phyloP scores from a whole-genome alignment of 92 coral and sea anemone genomes.

The Scolanthus callimorphus region DNA sequence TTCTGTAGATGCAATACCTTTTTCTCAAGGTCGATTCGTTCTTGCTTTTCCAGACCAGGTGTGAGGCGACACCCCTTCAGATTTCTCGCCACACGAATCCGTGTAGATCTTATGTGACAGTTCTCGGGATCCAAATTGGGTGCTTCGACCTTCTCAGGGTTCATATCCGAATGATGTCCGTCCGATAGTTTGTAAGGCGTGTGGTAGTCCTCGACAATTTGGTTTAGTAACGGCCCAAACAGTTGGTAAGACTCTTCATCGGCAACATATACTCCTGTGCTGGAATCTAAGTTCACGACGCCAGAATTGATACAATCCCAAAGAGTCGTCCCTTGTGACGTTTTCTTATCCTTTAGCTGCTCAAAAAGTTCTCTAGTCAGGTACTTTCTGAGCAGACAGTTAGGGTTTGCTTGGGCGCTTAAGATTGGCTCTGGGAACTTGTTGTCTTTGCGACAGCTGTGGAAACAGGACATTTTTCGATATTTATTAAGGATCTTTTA shows the following conservation, averaged over 20 bases:
- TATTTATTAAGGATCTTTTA: too few species aligned
- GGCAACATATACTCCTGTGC: constrained; percentile 26
- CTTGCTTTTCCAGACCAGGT: constrained; percentile 64
- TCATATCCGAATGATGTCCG: constrained; percentile 79
- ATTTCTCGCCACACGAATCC: constrained; percentile 91
- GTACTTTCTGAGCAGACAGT: constrained; percentile 43
- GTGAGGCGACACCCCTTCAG: constrained; percentile 73
- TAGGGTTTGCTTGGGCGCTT: background rate
- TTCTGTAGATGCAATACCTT: constrained; percentile 25
- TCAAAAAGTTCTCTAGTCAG: constrained; percentile 36
- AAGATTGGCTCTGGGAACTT: background rate
- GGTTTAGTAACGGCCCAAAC: constrained; percentile 43
- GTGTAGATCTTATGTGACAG: constrained; percentile 68
- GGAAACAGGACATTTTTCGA: too few species aligned
- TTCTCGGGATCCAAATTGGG: constrained; percentile 81
- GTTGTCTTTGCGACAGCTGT: background rate
- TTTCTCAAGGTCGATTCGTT: constrained; percentile 67
- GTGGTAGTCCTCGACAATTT: constrained; percentile 79
- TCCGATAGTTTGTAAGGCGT: constrained; percentile 65
- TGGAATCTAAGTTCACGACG: constrained; percentile 40
- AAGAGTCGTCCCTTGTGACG: constrained; percentile 31
- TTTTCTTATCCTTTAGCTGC: constrained; percentile 31
- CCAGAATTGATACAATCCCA: constrained; percentile 48
- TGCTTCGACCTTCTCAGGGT: constrained; percentile 68
- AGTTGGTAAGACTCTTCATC: constrained; percentile 68